Conservation (phyloP, 2,113 vertebrate genomes). For the Ptilorrhoa leucosticta region DNA sequence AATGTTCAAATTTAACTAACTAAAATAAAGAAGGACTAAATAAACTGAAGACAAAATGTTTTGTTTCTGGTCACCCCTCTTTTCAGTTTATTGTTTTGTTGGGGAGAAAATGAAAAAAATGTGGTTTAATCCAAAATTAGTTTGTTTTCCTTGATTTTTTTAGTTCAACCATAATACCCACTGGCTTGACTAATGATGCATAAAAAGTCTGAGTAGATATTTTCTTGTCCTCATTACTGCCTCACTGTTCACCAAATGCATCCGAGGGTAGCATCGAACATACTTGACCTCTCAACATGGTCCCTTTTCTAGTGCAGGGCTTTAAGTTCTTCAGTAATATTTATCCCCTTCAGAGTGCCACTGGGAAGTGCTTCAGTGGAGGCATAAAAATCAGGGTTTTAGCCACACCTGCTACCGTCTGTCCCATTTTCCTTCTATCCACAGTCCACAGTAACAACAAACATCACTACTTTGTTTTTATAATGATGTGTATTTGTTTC, state of each 20-base stretch:
- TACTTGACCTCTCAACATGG: not conserved
- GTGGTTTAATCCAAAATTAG: not conserved
- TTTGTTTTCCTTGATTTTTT: constrained; percentile 19
- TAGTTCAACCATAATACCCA: not conserved
- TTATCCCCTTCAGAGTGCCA: not conserved
- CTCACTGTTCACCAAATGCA: not conserved
- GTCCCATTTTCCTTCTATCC: not conserved
- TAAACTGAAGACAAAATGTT: not conserved
- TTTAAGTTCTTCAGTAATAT: not conserved
- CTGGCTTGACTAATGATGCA: not conserved
- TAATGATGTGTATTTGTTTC: not conserved
- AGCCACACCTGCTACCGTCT: not conserved
- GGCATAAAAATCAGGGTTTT: not conserved
- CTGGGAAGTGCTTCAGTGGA: not conserved
- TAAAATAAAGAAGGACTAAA: not conserved
- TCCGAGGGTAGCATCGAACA: not conserved
- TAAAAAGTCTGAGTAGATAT: not conserved
- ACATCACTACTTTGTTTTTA: not conserved
- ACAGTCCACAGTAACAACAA: not conserved
- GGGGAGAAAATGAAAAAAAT: not conserved
- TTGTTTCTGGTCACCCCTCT: not conserved
- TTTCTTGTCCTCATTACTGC: not conserved
- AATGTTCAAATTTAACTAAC: not conserved
- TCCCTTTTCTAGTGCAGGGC: not conserved
- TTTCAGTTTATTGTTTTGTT: constrained; percentile 2